A percentile compares a stretch with the other conserved stretches of the same genome.
Conservation (phyloP, 2,888 invertebrate genomes). For the Hermaeophaga mercurialis region DNA sequence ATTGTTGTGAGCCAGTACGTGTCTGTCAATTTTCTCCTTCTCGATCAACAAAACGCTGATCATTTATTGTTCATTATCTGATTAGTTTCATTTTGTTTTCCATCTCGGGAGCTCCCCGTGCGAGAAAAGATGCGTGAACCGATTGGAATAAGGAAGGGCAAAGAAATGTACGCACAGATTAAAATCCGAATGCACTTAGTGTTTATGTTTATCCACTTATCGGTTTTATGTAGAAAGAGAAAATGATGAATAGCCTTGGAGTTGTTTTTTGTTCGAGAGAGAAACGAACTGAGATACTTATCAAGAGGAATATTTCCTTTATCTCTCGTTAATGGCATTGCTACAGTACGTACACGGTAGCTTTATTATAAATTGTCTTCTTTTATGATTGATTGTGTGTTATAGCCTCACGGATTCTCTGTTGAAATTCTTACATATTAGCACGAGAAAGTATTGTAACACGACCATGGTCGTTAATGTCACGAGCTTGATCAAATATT, state of each 20-base stretch:
- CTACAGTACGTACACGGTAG: conserved; percentile 20
- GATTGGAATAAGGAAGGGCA: background rate
- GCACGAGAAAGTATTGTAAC: background rate
- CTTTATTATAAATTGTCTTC: conserved; percentile 27
- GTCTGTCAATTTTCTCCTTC: conserved; percentile 10
- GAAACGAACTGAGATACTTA: conserved; percentile 38
- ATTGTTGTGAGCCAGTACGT: background rate
- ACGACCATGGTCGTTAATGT: no score
- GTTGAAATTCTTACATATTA: background rate
- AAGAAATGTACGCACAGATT: conserved; percentile 21
- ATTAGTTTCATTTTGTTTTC: conserved; percentile 42
- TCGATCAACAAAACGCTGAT: conserved; percentile 32
- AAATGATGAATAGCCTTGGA: conserved; percentile 41
- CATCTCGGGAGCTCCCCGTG: conserved; percentile 14
- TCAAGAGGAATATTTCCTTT: conserved; percentile 29
- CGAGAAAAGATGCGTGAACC: conserved; percentile 25
- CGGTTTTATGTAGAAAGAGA: conserved; percentile 35
- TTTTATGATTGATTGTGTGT: conserved; percentile 18
- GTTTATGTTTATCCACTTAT: conserved; percentile 37
- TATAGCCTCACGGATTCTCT: background rate
- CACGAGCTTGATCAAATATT: no score
- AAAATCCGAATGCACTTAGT: conserved; percentile 34
- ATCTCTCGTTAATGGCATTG: conserved; percentile 31
- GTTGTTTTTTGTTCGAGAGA: conserved; percentile 33
- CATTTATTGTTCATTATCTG: conserved; percentile 41